Conservation (phyloP, 2,797 vertebrate genomes). For the Microctenopoma steveboyesi region DNA sequence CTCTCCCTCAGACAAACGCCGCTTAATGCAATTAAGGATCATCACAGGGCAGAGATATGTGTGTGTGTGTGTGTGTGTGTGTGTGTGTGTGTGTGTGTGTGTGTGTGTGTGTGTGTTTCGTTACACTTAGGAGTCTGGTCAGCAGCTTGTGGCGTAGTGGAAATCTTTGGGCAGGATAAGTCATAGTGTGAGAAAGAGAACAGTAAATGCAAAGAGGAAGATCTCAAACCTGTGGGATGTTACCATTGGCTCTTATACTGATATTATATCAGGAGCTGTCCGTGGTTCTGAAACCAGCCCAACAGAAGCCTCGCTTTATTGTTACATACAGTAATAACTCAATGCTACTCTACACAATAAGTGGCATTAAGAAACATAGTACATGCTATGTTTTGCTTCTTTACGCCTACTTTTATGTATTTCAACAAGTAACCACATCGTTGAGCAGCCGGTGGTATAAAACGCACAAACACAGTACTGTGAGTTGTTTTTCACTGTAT, state of each 20-base stretch:
- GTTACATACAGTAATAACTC: background rate
- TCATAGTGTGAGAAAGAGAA: background rate
- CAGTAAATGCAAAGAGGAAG: background rate
- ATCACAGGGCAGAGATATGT: background rate
- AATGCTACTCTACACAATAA: background rate
- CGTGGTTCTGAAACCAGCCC: conserved; percentile 51
- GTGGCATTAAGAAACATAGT: background rate
- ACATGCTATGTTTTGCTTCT: background rate
- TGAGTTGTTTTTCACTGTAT: background rate
- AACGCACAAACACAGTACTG: background rate
- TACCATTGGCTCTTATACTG: background rate
- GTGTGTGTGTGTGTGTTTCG: background rate
- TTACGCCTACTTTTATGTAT: background rate
- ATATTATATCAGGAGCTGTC: conserved; percentile 38
- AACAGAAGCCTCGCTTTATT: background rate
- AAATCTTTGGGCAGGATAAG: background rate
- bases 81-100: background rate
- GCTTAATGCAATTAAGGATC: conserved; percentile 10
- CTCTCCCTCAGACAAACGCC: background rate
- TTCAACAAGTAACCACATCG: background rate
- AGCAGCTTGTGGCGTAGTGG: background rate
- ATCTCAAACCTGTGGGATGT: background rate
- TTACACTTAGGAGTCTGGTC: background rate
- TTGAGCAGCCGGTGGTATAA: background rate
- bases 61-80: background rate